Evolutionary conservation across 2,888 invertebrate genomes (phyloP), one percentile per base, ranked within the genome.

Genomic region (Baronia brevicornis): DNA sequence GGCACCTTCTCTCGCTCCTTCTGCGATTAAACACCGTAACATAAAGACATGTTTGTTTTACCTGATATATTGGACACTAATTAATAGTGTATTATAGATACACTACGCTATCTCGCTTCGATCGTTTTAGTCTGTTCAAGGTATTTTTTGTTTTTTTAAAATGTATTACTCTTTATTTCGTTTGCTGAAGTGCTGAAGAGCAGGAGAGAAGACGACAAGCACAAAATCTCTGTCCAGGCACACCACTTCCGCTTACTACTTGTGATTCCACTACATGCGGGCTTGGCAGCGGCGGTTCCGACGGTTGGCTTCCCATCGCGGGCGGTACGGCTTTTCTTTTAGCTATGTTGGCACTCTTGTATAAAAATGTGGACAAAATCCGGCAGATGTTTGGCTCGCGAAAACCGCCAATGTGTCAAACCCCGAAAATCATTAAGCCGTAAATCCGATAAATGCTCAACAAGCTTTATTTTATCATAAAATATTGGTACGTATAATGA

Each of bases 101-200:
- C n/a, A n/a, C n/a, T n/a, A n/a, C n/a, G n/a, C n/a, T n/a, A n/a
- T n/a, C n/a, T n/a, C n/a, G n/a, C n/a, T n/a, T n/a, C n/a, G n/a
- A n/a, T n/a, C n/a, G n/a, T n/a, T n/a, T n/a, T n/a, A n/a, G n/a
- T n/a, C n/a, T n/a, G n/a, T n/a, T n/a, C n/a, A n/a, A n/a, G n/a
- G n/a, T n/a, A n/a, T n/a, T n/a, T n/a, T n/a, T n/a, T n/a, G n/a
- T n/a, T n/a, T n/a, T n/a, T n/a, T n/a, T n/a, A n/a, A n/a, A n/a
- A n/a, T n/a, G n/a, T n/a, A n/a, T n/a, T n/a, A n/a, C n/a, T 5
- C n/a, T 10, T 22, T 11, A 12, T 18, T 5, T 18, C 8, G 12
- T 24, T 11, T 9, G 15, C 51, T 46, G 6, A 33, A 67, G 66
- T 49, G 54, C 54, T 7, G 62, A 63, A 41, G 65, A 66, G 32